phyloP scores from a whole-genome alignment of 1,140 invertebrate genomes.

The Lordiphosa mommai region DNA sequence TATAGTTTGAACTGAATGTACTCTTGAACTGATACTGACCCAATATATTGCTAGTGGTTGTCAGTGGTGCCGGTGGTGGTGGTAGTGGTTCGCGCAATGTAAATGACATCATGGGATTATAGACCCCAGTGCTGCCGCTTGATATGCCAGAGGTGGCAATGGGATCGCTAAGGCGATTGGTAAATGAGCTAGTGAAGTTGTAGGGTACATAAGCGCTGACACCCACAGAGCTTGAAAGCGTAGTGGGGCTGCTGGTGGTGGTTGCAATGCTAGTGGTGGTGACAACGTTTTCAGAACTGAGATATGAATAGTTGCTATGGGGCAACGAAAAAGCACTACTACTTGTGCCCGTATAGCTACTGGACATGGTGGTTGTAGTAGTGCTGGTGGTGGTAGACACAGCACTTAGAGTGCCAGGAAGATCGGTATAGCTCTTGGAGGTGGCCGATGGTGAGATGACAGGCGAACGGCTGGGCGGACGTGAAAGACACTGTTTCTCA shows the following conservation, averaged over 20 bases:
- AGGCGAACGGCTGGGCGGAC: conserved; percentile 60
- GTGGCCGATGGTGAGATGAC: conserved; percentile 57
- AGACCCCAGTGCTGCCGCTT: conserved; percentile 50
- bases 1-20: conserved; percentile 24
- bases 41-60: conserved; percentile 14
- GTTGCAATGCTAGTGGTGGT: conserved; percentile 1
- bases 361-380: conserved; percentile 33
- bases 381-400: conserved; percentile 9
- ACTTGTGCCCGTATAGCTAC: conserved; percentile 33
- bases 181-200: conserved; percentile 45
- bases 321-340: conserved; percentile 32
- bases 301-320: conserved; percentile 46
- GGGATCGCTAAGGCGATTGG: conserved; percentile 30
- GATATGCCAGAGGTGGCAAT: conserved; percentile 17
- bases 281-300: conserved; percentile 21
- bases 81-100: conserved; percentile 47
- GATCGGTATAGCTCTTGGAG: conserved; percentile 58
- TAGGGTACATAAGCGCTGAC: conserved; percentile 37
- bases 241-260: conserved; percentile 4
- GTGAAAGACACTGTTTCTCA: conserved; percentile 57
- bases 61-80: conserved; percentile 3
- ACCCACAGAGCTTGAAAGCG: conserved; percentile 11
- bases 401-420: conserved; percentile 7
- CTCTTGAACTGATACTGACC: conserved; percentile 51
- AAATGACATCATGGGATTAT: conserved; percentile 70